Evolutionary conservation across 2,113 vertebrate genomes (phyloP), one percentile per base, ranked within the genome.

Genomic region (Toxotes chatareus): DNA sequence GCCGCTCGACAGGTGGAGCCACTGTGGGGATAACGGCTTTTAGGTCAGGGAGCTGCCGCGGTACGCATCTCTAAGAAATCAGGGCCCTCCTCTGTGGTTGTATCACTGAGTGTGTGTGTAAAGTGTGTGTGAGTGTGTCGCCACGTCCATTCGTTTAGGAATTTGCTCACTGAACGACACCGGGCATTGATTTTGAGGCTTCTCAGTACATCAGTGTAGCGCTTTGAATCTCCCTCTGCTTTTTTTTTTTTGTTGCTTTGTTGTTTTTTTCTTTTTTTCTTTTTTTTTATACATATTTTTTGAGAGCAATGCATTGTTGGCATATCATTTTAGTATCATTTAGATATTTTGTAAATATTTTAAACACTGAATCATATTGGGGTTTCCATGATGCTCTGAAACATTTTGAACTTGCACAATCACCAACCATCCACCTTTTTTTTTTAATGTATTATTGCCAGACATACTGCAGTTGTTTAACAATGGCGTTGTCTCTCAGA

Each of bases 321-420:
- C 76, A 86, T 92, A 92, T 93, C 56, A 70, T 90, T 92, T 93
- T 91, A 91, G 64, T 81, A 79, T 85, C 77, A 62, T 89, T 89
- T 92, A 72, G 71, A 74, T 73, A 68, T 69, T 57, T 78, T 95
- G 93, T 95, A 93, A 87, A 94, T 93, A 94, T 90, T 93, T 90
- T 91, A 93, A 91, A 91, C 90, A 93, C 91, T 89, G 89, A 94
- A 90, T 49, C 72, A 71, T 81, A 49, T 79, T 40, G 76, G 79
- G 79, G 87, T 84, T 92, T 84, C 90, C 91, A 83, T 84, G 67
- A 89, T 63, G 82, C 68, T 86, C 86, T 88, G 84, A 93, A 75
- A 82, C 34, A 32, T 90, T 90, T 83, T 86, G 80, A 87, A 91
- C 79, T 93, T 94, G 92, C 93, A 94, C 94, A 92, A 89, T 93